Base-by-base conservation (phyloP, 1,140 invertebrate genomes). In the Bombyx mandarina region DNA sequence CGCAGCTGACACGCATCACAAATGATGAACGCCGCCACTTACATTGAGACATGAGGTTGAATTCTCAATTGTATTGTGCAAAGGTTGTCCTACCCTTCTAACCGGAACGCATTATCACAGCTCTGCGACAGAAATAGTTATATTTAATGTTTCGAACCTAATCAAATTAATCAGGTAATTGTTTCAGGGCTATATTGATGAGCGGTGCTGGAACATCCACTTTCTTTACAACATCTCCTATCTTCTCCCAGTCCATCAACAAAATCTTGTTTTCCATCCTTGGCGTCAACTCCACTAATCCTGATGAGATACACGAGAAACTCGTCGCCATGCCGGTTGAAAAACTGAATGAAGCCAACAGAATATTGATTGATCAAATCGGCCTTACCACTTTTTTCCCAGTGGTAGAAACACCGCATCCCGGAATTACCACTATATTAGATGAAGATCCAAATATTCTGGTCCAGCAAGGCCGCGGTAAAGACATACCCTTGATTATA, bases 131-230 rank as follows among this genome's bases (percentile, higher is more conserved):
- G 26, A 5, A 35, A 5, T 35, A 5, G 26, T 35, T 5, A 35
- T 35, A 35, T 35, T 35, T 35, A 35, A 18, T 18, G 12, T 35
- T 35, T 35, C 26, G 4, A 35, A 18, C 1, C 12, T 18, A 18
- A 18, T 18, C 12, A 18, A 18, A 18, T 18, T 35, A 35, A 5
- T 47, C 43, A 8, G 54, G 56, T 22, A 44, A 43, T 53, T 56
- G 52, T 81, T 79, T 48, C 76, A 86, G 83, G 57, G 69, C 64
- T 1, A 69, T 83, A 7, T 2, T 81, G 43, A 82, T 86, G 79
- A 85, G 83, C 55, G 83, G 82, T 2, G 73, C 69, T 8, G 79
- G 68, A 0, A 55, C 69, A 2, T 61, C 66, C 1, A 54, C 57
- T 6, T 85, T 81, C 60, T 79, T 60, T 57, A 78, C 74, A 8